A percentile compares a stretch with the other conserved stretches of the same genome.
These are phyloP conservation scores for Athene noctua DNA, from an alignment of 2,113 vertebrate species.

Conservation along the genomic window DNA sequence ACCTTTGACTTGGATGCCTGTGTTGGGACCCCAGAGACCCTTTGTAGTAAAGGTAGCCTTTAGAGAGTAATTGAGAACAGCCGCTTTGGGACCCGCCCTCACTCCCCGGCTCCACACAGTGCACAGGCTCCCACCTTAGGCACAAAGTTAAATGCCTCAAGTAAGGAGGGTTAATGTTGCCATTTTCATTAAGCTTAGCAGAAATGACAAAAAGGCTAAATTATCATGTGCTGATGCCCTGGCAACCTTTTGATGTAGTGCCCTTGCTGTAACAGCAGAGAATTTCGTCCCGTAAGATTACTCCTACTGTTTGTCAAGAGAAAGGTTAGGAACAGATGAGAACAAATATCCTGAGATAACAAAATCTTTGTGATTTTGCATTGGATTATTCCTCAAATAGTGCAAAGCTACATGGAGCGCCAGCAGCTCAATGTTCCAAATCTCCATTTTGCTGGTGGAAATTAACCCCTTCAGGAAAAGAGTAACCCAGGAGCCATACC, in stretches of 20 bases:
- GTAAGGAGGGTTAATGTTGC: not conserved
- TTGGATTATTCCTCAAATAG: slow-evolving; percentile 10
- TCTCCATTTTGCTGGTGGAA: not conserved
- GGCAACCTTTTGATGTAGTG: not conserved
- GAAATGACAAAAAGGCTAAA: slow-evolving; percentile 41
- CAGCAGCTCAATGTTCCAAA: not conserved
- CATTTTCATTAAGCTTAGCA: slow-evolving; percentile 45
- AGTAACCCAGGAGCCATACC: not conserved
- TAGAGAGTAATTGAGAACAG: not conserved
- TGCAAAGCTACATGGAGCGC: not conserved
- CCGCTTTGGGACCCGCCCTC: not conserved
- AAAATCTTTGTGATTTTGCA: slow-evolving; percentile 30
- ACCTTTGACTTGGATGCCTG: not conserved
- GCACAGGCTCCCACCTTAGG: not conserved
- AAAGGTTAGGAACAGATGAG: slow-evolving; percentile 38
- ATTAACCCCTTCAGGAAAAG: not conserved
- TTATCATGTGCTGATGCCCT: not conserved
- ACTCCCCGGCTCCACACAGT: not conserved
- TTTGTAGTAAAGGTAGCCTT: not conserved
- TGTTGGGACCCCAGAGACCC: not conserved
- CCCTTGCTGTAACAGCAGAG: not conserved
- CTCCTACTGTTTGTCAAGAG: not conserved
- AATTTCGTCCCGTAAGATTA: not conserved
- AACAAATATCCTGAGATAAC: slow-evolving; percentile 14
- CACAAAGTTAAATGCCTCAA: slow-evolving; percentile 24